Base-by-base conservation (phyloP, 2,888 invertebrate genomes). In the Ophioninae sp. region DNA sequence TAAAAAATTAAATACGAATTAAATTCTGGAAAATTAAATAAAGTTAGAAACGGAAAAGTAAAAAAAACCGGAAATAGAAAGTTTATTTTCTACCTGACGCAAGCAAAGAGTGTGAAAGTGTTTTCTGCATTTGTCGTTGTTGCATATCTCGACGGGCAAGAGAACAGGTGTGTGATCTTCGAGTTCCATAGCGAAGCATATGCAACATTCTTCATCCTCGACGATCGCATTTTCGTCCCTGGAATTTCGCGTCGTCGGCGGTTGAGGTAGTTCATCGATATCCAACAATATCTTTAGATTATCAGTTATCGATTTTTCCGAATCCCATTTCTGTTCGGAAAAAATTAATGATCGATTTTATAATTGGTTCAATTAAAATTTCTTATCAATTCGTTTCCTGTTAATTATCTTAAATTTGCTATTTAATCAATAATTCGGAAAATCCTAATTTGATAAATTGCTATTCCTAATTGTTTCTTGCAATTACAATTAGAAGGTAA, bases 101-200 rank as follows among this genome's bases (percentile, higher is more conserved):
- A 93, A 86, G 77, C 93, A 93, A n/a, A 76, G 22, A 1, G 89
- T 88, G 84, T 93, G 93, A 82, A 91, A 93, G 73, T 88, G 85
- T 63, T 86, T 89, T 74, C 84, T 87, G 78, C 93, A 93, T 81
- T 88, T 92, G n/a, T 74, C 30, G 81, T 92, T 93, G 71, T 85
- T 87, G 78, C 93, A 93, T 65, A 91, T 86, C 88, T 90, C 90
- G 56, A 90, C 87, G 13, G 92, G 91, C 61, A 88, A 79, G 67
- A 85, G 75, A 44, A 86, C 85, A 10, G 78, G 78, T 20, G 56
- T 44, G 8, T 39, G 37, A 65, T 83, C 81, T 0, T 91, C 91
- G n/a, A 87, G 84, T 81, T 91, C 88, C 68, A 89, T 74, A 8
- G 87, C 88, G 59, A 89, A 92, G 82, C 93, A 93, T 85, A 93